Base-by-base conservation (phyloP, 2,113 vertebrate species). In the Lonchura striata region DNA sequence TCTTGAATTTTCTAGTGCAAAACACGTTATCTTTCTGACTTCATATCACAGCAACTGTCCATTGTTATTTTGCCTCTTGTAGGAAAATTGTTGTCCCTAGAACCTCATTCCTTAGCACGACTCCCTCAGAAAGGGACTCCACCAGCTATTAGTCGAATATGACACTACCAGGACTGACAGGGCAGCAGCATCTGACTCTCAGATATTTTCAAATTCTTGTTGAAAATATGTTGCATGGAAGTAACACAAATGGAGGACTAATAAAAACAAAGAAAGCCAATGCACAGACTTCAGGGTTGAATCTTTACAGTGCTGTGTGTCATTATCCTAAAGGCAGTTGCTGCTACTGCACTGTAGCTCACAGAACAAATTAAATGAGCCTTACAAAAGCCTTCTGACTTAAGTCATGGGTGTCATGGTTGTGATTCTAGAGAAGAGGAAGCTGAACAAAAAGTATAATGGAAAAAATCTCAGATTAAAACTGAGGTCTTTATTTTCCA, bases 391-490 rank as follows among this genome's bases (percentile, higher is more conserved):
- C 44, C 33, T 46, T 84, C 68, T 56, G 31, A 74, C 37, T 59
- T 0, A 74, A 15, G 15, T 50, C 25, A n/a, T 15, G 69, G 19
- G 4, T 24, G 14, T 0, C 28, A 27, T 15, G 69, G 15, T 5
- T 24, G 13, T 0, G 2, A 70, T 53, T 18, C 80, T 54, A 52
- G 4, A 33, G 17, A 74, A 83, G 2, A 47, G n/a, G 24, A 57
- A 90, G 50, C 50, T 65, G 19, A 81, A 61, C 8, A 54, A 35
- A 77, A 83, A 25, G 15, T 10, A 37, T 11, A 41, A 22, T 9
- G 12, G 12, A 64, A 44, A 65, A 59, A 3, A 28, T 19, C 21
- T 44, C 27, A 39, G 30, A 69, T 60, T 52, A 86, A 60, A 90
- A 49, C 19, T 4, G 8, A 6, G 4, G 7, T 1, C 69, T 65